phyloP scores from a whole-genome alignment of 2,888 invertebrate species.

The Drosophila koepferae region DNA sequence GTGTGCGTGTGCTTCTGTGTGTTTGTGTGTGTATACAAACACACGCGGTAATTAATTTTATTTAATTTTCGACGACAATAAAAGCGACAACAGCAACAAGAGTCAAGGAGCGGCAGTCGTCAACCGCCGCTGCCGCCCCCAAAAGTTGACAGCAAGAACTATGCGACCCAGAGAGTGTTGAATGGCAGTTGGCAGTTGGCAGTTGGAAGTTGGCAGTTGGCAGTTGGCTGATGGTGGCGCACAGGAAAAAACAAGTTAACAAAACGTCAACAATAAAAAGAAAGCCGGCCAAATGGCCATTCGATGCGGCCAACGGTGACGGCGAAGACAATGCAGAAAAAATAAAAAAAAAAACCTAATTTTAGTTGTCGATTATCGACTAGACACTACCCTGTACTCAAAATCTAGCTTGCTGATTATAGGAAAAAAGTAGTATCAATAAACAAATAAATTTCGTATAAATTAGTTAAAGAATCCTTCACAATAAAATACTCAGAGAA shows the following conservation, averaged over 20 bases:
- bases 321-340: conserved; percentile 46
- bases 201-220: conserved; percentile 1
- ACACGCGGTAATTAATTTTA: conserved; percentile 77
- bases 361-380: background rate
- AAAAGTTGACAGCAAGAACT: conserved; percentile 35
- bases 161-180: conserved; percentile 34
- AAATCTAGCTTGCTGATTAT: too few relatives aligned
- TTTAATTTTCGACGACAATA: conserved; percentile 79
- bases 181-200: conserved; percentile 26
- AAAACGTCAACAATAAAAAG: conserved; percentile 69
- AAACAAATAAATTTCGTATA: background rate
- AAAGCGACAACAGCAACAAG: conserved; percentile 64
- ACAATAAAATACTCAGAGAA: background rate
- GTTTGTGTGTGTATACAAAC: conserved; percentile 49
- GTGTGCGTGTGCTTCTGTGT: background rate
- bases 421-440: too few relatives aligned
- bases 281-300: conserved; percentile 57
- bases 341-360: conserved; percentile 5
- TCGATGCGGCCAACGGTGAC: conserved; percentile 49
- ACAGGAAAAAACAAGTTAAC: conserved; percentile 80
- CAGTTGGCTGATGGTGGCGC: conserved; percentile 19
- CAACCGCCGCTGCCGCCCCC: conserved; percentile 22
- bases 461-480: background rate
- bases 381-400: background rate
- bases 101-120: conserved; percentile 41